phyloP scores from a whole-genome alignment of 2,113 vertebrate genomes.

The Semnornis frantzii region DNA sequence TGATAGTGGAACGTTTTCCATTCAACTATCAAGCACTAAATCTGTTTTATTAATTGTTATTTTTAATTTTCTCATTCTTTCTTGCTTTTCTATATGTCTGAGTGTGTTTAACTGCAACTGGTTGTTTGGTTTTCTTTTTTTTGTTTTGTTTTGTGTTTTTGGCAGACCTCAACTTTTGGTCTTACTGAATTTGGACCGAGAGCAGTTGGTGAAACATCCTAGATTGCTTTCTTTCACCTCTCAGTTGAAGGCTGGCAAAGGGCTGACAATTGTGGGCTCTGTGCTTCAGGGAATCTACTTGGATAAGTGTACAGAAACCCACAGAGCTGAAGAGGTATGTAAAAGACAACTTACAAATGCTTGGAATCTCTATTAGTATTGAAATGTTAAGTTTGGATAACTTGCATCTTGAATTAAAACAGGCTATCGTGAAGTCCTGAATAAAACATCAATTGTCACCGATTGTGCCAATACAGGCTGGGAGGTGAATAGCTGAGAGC shows the following conservation, averaged over 20 bases:
- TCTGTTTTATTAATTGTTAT: background rate
- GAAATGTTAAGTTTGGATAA: background rate
- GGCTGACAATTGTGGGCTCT: conserved; percentile 92
- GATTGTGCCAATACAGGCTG: background rate
- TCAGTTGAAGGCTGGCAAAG: conserved; percentile 96
- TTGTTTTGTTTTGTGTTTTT: background rate
- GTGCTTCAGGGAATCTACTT: conserved; percentile 92
- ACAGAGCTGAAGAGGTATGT: conserved; percentile 88
- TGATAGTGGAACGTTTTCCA: background rate
- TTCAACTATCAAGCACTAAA: background rate
- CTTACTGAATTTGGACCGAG: conserved; percentile 86
- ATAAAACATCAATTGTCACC: background rate
- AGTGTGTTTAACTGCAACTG: background rate
- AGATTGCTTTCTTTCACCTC: conserved; percentile 91
- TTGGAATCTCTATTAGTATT: background rate
- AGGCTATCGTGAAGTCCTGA: background rate
- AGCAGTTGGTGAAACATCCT: conserved; percentile 88
- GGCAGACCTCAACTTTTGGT: conserved; percentile 91
- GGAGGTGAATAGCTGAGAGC: too few species aligned
- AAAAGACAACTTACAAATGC: background rate
- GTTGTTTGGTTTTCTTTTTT: background rate
- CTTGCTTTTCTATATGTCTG: background rate
- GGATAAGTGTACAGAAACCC: conserved; percentile 85
- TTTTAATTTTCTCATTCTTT: background rate
- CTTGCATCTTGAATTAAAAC: background rate